Base-by-base conservation (phyloP, 2,888 invertebrate species). In the Aelia acuminata region DNA sequence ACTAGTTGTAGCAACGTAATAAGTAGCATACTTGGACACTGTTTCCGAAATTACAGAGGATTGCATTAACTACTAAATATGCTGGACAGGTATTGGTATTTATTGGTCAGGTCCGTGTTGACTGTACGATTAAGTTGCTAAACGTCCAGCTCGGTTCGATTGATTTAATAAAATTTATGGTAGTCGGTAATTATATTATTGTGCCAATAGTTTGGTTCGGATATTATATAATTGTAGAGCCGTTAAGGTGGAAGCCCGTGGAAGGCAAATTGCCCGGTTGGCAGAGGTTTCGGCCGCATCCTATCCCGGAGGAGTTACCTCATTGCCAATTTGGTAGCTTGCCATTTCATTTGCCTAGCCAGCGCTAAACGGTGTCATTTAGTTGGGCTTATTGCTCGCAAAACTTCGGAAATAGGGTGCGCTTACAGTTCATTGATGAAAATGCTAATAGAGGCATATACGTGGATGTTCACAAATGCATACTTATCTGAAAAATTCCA, bases 251-350 rank as follows among this genome's bases (percentile, higher is more conserved):
- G 15, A 4, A n/a, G n/a, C 39, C 35, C 20, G 35, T 43, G 43
- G 75, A 43, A 43, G 75, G 75, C 75, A 80, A 80, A 43, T 7
- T 80, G 75, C 75, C 75, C 43, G 75, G 20, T 80, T 80, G 75
- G 75, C 75, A 80, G 43, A 1, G 22, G 39, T n/a, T 31, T 22
- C 39, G 10, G 22, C 22, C 75, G 75, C 11, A 43, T 80, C 75
- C 75, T 80, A 43, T 39, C 39, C 39, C 15, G 13, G 15, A 39
- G 39, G 39, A 20, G 75, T 80, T 80, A 80, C 75, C 75, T 80
- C 75, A 80, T 80, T 80, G 75, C 43, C 22, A 3, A 7, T 35
- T 84, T 84, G 84, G 48, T 48, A n/a, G 48, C 15, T 1, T 84
- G 50, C 84, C 48, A 50, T 84, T 50, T 43, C 48, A n/a, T n/a